Evolutionary conservation across 2,888 invertebrate species (phyloP).

Genomic region (Lamellibrachia satsuma): DNA sequence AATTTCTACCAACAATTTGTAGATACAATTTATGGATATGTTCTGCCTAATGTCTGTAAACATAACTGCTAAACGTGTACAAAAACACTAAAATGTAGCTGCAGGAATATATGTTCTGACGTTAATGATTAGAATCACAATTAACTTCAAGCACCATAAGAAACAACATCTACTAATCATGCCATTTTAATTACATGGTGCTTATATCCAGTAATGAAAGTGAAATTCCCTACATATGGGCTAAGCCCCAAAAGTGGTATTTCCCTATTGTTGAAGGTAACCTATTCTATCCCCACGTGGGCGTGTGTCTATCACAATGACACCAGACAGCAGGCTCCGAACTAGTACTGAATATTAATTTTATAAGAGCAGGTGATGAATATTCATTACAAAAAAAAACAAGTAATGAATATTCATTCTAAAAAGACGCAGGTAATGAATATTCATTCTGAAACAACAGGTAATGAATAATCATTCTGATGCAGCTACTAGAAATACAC

Average conservation of each 20-base stretch:
- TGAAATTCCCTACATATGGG: neutral
- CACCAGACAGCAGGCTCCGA: neutral
- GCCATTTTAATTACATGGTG: neutral
- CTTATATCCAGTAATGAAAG: neutral
- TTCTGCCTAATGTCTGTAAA: neutral
- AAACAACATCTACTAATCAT: neutral
- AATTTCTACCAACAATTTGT: neutral
- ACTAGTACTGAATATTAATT: neutral
- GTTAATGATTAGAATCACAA: neutral
- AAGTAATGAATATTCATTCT: neutral
- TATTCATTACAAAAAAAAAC: neutral
- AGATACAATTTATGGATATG: neutral
- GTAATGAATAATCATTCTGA: neutral
- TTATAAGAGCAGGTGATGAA: neutral
- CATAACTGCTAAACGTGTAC: neutral
- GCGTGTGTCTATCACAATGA: neutral
- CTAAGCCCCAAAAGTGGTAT: neutral
- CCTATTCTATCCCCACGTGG: neutral
- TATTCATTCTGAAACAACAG: neutral
- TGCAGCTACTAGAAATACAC: neutral
- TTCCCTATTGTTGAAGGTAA: neutral
- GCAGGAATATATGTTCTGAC: neutral
- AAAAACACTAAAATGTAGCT: slow-evolving; percentile 6
- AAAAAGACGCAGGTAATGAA: neutral
- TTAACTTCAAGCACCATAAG: neutral